phyloP scores from a whole-genome alignment of 2,888 invertebrate species.

The Monochamus alternatus region DNA sequence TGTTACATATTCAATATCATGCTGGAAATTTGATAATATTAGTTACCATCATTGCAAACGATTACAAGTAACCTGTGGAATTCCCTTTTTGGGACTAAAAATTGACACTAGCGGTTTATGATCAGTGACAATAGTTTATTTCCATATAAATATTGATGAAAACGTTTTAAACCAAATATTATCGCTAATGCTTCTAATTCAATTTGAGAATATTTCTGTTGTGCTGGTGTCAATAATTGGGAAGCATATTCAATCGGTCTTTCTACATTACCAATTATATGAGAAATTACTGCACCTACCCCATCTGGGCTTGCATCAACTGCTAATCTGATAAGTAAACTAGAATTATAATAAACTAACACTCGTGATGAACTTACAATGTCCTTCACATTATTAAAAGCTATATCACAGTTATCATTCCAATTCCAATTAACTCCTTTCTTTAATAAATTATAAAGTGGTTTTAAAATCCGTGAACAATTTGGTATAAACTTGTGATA shows the following conservation, averaged over 20 bases:
- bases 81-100: conserved; percentile 25
- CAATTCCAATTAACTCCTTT: conserved; percentile 19
- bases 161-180: conserved; percentile 32
- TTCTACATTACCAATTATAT: no score
- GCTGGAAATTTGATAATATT: conserved; percentile 26
- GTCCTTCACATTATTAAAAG: conserved; percentile 28
- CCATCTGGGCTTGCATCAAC: conserved; percentile 10
- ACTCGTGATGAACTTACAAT: conserved; percentile 18
- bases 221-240: conserved; percentile 18
- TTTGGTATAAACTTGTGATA: conserved; percentile 32
- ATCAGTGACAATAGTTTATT: conserved; percentile 16
- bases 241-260: conserved; percentile 32
- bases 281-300: no score
- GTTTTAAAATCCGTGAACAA: conserved; percentile 11
- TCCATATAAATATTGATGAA: conserved; percentile 35
- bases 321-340: conserved; percentile 6
- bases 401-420: conserved; percentile 5
- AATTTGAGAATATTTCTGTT: conserved; percentile 26
- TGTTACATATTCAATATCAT: conserved; percentile 11
- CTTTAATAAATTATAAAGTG: conserved; percentile 22
- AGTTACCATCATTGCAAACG: conserved; percentile 32
- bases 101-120: conserved; percentile 21
- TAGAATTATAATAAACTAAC: conserved; percentile 26
- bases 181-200: conserved; percentile 30
- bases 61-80: conserved; percentile 31